These are phyloP conservation scores for Chymomyza procnemis DNA, from an alignment of 2,888 invertebrate species.

Conservation along the genomic window DNA sequence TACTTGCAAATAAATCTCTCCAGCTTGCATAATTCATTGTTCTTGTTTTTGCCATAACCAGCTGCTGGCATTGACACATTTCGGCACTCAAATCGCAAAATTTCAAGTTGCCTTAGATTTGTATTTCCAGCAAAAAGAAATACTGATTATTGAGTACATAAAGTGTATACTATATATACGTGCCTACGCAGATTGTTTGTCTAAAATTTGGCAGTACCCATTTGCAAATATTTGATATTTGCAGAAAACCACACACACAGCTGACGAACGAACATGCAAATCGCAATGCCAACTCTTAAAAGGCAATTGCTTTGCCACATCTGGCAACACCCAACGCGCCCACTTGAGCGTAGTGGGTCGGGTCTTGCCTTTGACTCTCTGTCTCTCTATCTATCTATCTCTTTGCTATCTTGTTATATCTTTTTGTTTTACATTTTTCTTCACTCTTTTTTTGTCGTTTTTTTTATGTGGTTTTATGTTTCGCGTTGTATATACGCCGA, in stretches of 20 bases:
- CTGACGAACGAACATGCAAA: neutral
- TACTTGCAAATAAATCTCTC: slow-evolving; percentile 41
- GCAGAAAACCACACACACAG: neutral
- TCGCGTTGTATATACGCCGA: slow-evolving; percentile 12
- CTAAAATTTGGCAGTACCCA: neutral
- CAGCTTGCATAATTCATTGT: slow-evolving; percentile 7
- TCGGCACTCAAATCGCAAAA: neutral
- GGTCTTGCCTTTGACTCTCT: neutral
- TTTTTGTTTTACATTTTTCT: neutral
- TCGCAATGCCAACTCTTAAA: no score
- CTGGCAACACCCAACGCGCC: neutral
- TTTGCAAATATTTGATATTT: neutral
- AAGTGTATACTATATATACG: neutral
- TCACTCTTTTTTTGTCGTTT: neutral
- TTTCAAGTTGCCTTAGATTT: neutral
- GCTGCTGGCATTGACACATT: neutral
- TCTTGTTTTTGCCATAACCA: slow-evolving; percentile 29
- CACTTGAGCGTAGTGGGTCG: neutral
- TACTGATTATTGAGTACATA: neutral
- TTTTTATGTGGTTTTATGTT: slow-evolving; percentile 24
- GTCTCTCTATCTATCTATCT: neutral
- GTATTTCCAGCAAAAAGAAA: neutral
- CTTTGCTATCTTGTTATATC: neutral
- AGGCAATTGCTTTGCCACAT: neutral
- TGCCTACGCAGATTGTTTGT: neutral